These are phyloP conservation scores for Mamestra brassicae DNA, from an alignment of 2,888 invertebrate species.

Conservation along the genomic window DNA sequence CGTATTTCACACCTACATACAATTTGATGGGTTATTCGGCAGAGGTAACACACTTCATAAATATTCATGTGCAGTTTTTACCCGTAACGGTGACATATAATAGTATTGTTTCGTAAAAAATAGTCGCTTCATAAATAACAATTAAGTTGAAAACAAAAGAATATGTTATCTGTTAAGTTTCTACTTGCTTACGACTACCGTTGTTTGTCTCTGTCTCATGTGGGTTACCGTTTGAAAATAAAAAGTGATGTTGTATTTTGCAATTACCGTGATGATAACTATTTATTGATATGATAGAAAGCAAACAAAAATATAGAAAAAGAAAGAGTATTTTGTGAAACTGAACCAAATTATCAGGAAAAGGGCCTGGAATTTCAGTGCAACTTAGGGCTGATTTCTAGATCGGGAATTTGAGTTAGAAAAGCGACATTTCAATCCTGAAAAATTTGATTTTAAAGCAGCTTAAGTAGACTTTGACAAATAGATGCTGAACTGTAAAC, in stretches of 20 bases:
- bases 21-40: conserved; percentile 28
- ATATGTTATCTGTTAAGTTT: conserved; percentile 77
- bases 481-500: too few relatives aligned
- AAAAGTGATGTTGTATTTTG: conserved; percentile 34
- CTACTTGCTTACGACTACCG: conserved; percentile 42
- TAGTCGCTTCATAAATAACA: conserved; percentile 83
- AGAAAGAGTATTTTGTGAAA: conserved; percentile 1
- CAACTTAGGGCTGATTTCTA: too few relatives aligned
- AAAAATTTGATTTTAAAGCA: too few relatives aligned
- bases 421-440: too few relatives aligned
- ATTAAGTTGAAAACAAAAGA: conserved; percentile 80
- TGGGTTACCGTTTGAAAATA: conserved; percentile 47
- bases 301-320: not conserved
- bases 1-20: conserved; percentile 34
- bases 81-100: conserved; percentile 87
- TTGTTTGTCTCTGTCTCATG: conserved; percentile 34
- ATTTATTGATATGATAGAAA: not conserved
- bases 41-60: conserved; percentile 66
- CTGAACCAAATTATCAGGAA: not conserved
- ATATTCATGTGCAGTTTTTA: conserved; percentile 87
- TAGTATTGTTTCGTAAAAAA: conserved; percentile 86
- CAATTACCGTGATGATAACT: not conserved
- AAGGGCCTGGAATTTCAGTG: too few relatives aligned
- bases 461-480: too few relatives aligned
- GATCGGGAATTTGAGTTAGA: too few relatives aligned